These are phyloP conservation scores for Brachionus asplanchnoidis DNA, from an alignment of 1,140 invertebrate genomes.

Conservation along the genomic window DNA sequence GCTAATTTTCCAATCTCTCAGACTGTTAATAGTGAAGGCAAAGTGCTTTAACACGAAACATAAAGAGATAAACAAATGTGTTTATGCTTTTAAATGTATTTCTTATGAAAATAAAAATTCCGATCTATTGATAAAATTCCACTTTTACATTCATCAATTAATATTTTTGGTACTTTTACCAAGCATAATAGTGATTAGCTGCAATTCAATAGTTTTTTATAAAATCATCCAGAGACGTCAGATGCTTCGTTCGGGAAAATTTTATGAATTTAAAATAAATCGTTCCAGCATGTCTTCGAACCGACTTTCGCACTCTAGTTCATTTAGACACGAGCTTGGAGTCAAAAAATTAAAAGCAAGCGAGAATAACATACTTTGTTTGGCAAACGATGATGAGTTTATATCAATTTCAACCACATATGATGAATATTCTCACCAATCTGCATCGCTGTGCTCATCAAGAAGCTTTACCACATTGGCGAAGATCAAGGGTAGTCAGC, in stretches of 20 bases:
- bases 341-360: not conserved
- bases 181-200: not conserved
- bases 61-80: not conserved
- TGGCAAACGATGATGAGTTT: slow-evolving; percentile 6
- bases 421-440: not conserved
- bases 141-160: slow-evolving; percentile 29
- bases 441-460: not conserved
- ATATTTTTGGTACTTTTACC: slow-evolving; percentile 7
- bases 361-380: not conserved
- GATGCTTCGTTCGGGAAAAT: not conserved
- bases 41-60: not conserved
- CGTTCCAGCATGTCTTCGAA: not conserved
- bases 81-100: not conserved
- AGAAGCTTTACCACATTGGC: not conserved
- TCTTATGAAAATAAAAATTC: not conserved
- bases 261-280: not conserved
- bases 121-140: slow-evolving; percentile 1
- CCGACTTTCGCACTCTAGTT: not conserved
- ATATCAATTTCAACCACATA: slow-evolving; percentile 15
- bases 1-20: not conserved
- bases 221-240: not conserved
- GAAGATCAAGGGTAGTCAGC: not conserved
- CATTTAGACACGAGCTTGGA: not conserved
- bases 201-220: slow-evolving; percentile 23
- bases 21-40: not conserved